Evolutionary conservation across 2,113 vertebrate species (phyloP), one percentile per base, ranked within the genome.

Genomic region (Cygnus atratus): DNA sequence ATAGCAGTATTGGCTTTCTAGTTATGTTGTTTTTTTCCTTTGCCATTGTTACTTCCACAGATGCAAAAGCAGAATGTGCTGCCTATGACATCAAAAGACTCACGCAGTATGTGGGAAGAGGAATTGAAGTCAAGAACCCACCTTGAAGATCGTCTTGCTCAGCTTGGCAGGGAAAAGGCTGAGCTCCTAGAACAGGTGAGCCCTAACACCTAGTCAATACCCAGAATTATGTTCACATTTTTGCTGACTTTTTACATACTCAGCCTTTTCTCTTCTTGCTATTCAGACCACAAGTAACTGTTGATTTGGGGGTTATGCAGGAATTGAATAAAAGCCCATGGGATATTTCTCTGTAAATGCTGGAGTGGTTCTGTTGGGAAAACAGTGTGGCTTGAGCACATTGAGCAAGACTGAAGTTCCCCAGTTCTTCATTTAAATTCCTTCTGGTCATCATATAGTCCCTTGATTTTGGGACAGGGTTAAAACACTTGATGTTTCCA

Each of bases 71-170:
- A 98, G 83, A 98, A 94, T 81, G 33, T 96, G 92, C 94, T 98
- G 57, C 96, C 98, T 88, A 95, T 98, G 83, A 98, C 95, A 48
- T 98, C 98, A 39, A 97, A 99, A 89, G 98, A 98, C 88, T 97
- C 97, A 6, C 98, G 98, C 77, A 97, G 94, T 41, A 86, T 99
- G 66, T 99, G 98, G 99, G 98, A 99, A 91, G 98, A 99, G 85
- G 98, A 99, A 50, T 79, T 98, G 76, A 99, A 99, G 95, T 98
- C 97, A 77, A 98, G 97, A 76, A 98, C 98, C 5, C 98, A 96
- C 87, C 92, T 99, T 3, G 98, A 98, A 62, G 96, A 98, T 70
- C 98, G 97, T 43, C 84, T 99, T 92, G 98, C 98, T 74, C 98
- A 99, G 41, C 89, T 92, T 84, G 65, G 67, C 37, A 96, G 57